Base-by-base conservation (phyloP, 2,113 vertebrate species). In the Toxostoma redivivum region DNA sequence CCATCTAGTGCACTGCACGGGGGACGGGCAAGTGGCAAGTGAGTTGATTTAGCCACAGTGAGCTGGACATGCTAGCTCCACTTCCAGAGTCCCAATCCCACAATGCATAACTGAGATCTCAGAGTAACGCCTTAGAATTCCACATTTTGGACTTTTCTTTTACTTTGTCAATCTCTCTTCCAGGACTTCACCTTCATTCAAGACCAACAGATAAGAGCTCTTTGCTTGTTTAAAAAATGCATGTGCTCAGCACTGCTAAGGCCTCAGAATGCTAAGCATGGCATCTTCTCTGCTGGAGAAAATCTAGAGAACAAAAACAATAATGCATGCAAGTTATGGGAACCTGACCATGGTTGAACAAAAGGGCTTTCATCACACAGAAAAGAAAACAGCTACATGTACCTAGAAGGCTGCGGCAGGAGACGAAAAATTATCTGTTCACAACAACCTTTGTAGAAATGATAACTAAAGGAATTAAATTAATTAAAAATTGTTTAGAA, bases 321-420 rank as follows among this genome's bases (percentile, higher is more conserved):
- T 50, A 82, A 31, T 0, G 0, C 10, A 11, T 2, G 1, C 21
- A 62, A 51, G 12, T 37, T 2, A 1, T 51, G 44, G 12, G 21
- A 69, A 80, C 22, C 16, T 50, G 67, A 24, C 33, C 22, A 11
- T 15, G 8, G 16, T 2, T 50, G 47, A 69, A 50, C 11, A 20
- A 71, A 81, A 5, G 12, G 10, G 2, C 4, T 89, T 73, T 67
- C 19, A 45, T 67, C 44, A 77, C 1, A 12, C 5, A 51, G 35
- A 23, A 65, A 38, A 31, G 27, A 73, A 78, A 60, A 7, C 15
- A 65, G 11, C 17, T 56, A 51, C 37, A 19, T 17, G 5, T 11
- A 62, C 12, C 35, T 54, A 54, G 23, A n/a, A 56, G 18, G 11
- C 8, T 76, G 15, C 12, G 62, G 33, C 11, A 56, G 21, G 8